These are phyloP conservation scores for Halictus quadricinctus DNA, from an alignment of 2,888 invertebrate species.

Conservation along the genomic window DNA sequence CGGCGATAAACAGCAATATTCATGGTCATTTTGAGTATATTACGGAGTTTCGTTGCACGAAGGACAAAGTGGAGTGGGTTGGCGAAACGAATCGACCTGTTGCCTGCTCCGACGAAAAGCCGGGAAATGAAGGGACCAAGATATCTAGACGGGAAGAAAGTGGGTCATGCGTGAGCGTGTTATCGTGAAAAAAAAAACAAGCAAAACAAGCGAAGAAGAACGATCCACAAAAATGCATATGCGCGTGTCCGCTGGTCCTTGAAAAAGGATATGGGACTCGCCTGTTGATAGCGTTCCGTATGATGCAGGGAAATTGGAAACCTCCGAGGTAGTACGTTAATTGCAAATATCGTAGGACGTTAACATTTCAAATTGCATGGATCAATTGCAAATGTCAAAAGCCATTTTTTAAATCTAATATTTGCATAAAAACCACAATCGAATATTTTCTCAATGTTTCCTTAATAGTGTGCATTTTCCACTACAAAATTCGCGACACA, in stretches of 20 bases:
- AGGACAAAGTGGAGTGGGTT: neutral
- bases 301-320: neutral
- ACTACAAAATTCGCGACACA: too few relatives aligned
- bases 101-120: conserved; percentile 12
- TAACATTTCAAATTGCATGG: neutral
- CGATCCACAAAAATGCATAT: conserved; percentile 6
- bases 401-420: too few relatives aligned
- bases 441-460: too few relatives aligned
- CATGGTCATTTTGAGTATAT: neutral
- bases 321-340: neutral
- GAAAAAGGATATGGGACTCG: neutral
- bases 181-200: neutral
- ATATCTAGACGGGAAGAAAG: neutral
- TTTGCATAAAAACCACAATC: too few relatives aligned
- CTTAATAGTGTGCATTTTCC: too few relatives aligned
- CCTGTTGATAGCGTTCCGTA: neutral
- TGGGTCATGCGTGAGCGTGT: conserved; percentile 8
- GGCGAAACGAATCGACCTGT: conserved; percentile 23
- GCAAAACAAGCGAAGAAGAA: neutral
- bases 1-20: neutral
- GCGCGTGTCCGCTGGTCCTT: conserved; percentile 15
- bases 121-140: neutral
- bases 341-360: neutral
- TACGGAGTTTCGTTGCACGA: neutral
- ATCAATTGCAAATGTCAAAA: neutral